Conservation (phyloP, 2,797 vertebrate species). For the Eulemur rubriventer region DNA sequence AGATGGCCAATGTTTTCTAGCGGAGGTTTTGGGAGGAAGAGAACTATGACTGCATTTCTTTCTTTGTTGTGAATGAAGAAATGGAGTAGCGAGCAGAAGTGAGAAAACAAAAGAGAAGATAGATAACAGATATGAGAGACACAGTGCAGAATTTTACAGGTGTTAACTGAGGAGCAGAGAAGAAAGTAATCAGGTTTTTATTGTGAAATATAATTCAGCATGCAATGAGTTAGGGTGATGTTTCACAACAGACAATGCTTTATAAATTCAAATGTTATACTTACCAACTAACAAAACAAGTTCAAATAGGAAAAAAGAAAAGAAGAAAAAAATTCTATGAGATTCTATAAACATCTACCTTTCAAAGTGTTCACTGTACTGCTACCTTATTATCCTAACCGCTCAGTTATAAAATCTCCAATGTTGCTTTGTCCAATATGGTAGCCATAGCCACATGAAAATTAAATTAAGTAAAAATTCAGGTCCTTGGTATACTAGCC, state of each 20-base stretch:
- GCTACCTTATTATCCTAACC: slow-evolving; percentile 70
- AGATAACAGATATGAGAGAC: slow-evolving; percentile 81
- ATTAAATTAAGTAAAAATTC: slow-evolving; percentile 31
- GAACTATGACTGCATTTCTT: slow-evolving; percentile 93
- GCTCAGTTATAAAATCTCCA: slow-evolving; percentile 54
- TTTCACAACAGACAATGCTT: slow-evolving; percentile 81
- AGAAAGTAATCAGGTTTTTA: slow-evolving; percentile 81
- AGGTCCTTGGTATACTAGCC: neutral
- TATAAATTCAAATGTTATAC: slow-evolving; percentile 83
- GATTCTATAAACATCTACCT: slow-evolving; percentile 80
- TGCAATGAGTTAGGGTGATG: slow-evolving; percentile 85
- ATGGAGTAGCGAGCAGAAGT: slow-evolving; percentile 87
- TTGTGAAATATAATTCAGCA: slow-evolving; percentile 85
- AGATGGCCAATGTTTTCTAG: slow-evolving; percentile 94
- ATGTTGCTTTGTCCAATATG: neutral
- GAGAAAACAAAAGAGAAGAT: slow-evolving; percentile 83
- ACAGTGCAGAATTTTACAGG: slow-evolving; percentile 83
- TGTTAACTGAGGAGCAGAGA: slow-evolving; percentile 85
- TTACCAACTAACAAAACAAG: slow-evolving; percentile 85
- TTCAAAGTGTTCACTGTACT: slow-evolving; percentile 71
- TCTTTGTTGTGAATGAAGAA: slow-evolving; percentile 91
- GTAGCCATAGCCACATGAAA: neutral
- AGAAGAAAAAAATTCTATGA: slow-evolving; percentile 84
- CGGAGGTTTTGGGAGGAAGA: slow-evolving; percentile 94
- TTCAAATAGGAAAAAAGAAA: slow-evolving; percentile 80